phyloP scores from a whole-genome alignment of 1,140 invertebrate species.

The Diabrotica virgifera region DNA sequence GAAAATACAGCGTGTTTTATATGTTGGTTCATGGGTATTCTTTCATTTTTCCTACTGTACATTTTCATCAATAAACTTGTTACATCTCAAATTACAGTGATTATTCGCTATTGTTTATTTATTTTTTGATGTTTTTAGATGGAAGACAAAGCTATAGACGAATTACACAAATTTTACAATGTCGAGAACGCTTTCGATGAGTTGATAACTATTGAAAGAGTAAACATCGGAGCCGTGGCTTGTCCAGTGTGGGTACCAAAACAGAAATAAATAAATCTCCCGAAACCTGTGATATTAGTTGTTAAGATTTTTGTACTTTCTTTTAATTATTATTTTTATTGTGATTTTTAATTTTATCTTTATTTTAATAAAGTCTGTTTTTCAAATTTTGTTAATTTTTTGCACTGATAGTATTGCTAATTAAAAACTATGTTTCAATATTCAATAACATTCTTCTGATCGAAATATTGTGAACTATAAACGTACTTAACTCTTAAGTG shows the following conservation, averaged over 20 bases:
- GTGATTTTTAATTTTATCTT: not conserved
- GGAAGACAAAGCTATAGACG: conserved; percentile 72
- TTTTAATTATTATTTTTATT: not conserved
- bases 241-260: conserved; percentile 60
- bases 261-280: conserved; percentile 17
- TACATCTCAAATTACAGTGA: no score
- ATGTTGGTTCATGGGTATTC: no score
- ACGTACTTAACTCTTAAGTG: no score
- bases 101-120: conserved; percentile 17
- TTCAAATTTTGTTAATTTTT: no score
- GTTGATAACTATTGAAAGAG: conserved; percentile 60
- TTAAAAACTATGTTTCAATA: no score
- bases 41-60: no score
- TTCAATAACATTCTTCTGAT: no score
- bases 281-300: conserved; percentile 4
- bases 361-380: no score
- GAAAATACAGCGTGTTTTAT: no score
- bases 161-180: conserved; percentile 64
- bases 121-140: conserved; percentile 50
- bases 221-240: conserved; percentile 47
- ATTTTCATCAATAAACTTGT: no score
- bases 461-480: no score
- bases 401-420: no score
- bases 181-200: conserved; percentile 59
- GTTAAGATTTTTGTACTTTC: conserved; percentile 7